Base-by-base conservation (phyloP, 2,797 vertebrate species). In the Nyctibius grandis region DNA sequence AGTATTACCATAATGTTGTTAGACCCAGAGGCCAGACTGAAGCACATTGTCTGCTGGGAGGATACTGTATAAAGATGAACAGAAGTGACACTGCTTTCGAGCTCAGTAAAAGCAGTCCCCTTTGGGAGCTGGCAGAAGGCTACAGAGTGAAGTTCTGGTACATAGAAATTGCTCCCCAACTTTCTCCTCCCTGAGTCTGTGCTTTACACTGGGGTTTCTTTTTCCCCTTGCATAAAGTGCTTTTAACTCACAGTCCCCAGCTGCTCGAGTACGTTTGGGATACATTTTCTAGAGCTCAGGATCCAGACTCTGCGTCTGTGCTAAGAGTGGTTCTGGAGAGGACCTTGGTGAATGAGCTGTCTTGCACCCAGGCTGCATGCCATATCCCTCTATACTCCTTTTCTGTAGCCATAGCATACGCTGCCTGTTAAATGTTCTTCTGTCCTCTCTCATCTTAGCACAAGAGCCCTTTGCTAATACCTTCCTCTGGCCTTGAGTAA, bases 361-460 rank as follows among this genome's bases (percentile, higher is more conserved):
- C 26, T 82, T 45, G 15, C 12, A 56, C 16, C 5, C 31, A 74
- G 19, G 51, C 36, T 82, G 28, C 40, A 2, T 42, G 19, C n/a
- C 22, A 9, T 47, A 23, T 72, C 25, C 28, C 3, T 42, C n/a
- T 44, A 6, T 7, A 15, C 0, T 7, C 28, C 48, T 88, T 84
- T 75, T 64, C n/a, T 1, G 0, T 8, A 76, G 59, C 25, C 11
- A 2, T 4, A 40, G 14, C 16, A 11, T 42, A 23, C 0, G 1
- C 42, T 78, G 42, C 42, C 36, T 82, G n/a, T 88, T 86, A 68
- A 80, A 53, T n/a, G 33, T 33, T 81, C 33, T 76, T 89, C 51
- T 29, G 12, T 54, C 15, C 7, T 84, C 25, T 56, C 29, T 61
- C 34, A 22, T 82, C 72, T 89, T 42, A 38, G 40, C 40, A 5